Conservation (phyloP, 2,888 invertebrate genomes). For the Hesperia comma region DNA sequence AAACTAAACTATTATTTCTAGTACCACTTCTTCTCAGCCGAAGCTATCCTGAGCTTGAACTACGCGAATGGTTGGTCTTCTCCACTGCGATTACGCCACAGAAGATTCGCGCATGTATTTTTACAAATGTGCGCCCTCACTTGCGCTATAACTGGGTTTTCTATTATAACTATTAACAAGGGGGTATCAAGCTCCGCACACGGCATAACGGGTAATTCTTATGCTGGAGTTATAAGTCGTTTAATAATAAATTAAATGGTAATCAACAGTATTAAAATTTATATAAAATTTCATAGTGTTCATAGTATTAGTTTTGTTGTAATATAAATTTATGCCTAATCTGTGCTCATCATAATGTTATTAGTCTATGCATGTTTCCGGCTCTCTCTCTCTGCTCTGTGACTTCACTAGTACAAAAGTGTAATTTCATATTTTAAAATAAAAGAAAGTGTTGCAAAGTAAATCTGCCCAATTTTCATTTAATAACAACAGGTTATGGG, state of each 20-base stretch:
- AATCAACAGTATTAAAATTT: too few relatives aligned
- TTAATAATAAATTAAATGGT: not conserved
- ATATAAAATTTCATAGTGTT: too few relatives aligned
- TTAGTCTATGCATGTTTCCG: too few relatives aligned
- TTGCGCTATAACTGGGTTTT: constrained; percentile 48
- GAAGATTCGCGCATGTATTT: constrained; percentile 51
- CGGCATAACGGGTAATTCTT: constrained; percentile 51
- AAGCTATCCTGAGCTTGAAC: constrained; percentile 60
- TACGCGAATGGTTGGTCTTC: constrained; percentile 63
- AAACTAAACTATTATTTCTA: constrained; percentile 41
- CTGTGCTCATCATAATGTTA: too few relatives aligned
- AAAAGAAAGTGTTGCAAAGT: too few relatives aligned
- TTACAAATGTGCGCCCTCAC: constrained; percentile 55
- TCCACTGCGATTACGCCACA: constrained; percentile 53
- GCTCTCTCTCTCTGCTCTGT: too few relatives aligned
- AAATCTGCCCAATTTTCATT: too few relatives aligned
- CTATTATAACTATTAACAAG: constrained; percentile 38
- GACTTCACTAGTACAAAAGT: too few relatives aligned
- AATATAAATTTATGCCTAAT: too few relatives aligned
- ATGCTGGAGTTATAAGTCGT: not conserved
- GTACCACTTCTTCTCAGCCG: constrained; percentile 61
- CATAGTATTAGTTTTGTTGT: too few relatives aligned
- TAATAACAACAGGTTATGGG: too few relatives aligned
- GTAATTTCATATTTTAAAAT: too few relatives aligned
- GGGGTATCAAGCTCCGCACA: constrained; percentile 48